Conservation (phyloP, 2,797 vertebrate genomes). For the Macroramphosus scolopax region DNA sequence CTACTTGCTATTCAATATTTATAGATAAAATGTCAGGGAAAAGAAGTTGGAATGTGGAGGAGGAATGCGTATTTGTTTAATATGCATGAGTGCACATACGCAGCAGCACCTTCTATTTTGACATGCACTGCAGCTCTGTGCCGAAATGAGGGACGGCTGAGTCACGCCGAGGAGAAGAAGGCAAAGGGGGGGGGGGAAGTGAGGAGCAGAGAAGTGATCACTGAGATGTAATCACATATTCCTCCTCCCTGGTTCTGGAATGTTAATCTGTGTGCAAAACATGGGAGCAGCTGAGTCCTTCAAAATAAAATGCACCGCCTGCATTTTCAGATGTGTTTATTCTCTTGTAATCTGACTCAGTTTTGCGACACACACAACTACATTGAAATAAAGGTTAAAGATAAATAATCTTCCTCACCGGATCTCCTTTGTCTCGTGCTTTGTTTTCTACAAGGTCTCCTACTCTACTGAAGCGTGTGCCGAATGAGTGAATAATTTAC, state of each 20-base stretch:
- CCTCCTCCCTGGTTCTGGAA: neutral
- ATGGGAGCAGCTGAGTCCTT: neutral
- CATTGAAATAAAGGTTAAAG: too few relatives aligned
- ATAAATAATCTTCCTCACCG: too few relatives aligned
- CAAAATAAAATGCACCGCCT: neutral
- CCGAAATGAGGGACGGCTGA: constrained; percentile 29
- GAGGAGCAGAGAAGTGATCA: neutral
- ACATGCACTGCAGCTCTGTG: constrained; percentile 20
- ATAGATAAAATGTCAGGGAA: constrained; percentile 59
- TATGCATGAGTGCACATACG: constrained; percentile 59
- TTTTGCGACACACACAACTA: too few relatives aligned
- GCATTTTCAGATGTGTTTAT: too few relatives aligned
- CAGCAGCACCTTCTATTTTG: constrained; percentile 23
- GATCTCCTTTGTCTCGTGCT: too few relatives aligned
- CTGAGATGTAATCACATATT: constrained; percentile 22
- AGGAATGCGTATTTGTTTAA: constrained; percentile 42
- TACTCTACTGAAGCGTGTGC: too few relatives aligned
- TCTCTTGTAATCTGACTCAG: too few relatives aligned
- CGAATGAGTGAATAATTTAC: too few relatives aligned
- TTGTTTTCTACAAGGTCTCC: too few relatives aligned
- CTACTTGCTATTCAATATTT: constrained; percentile 65
- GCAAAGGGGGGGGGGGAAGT: too few relatives aligned
- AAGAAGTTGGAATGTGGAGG: constrained; percentile 38
- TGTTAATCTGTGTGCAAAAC: neutral
- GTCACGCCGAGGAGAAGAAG: constrained; percentile 3